Base-by-base conservation (phyloP, 2,888 invertebrate genomes). In the Gnatocerus cornutus region DNA sequence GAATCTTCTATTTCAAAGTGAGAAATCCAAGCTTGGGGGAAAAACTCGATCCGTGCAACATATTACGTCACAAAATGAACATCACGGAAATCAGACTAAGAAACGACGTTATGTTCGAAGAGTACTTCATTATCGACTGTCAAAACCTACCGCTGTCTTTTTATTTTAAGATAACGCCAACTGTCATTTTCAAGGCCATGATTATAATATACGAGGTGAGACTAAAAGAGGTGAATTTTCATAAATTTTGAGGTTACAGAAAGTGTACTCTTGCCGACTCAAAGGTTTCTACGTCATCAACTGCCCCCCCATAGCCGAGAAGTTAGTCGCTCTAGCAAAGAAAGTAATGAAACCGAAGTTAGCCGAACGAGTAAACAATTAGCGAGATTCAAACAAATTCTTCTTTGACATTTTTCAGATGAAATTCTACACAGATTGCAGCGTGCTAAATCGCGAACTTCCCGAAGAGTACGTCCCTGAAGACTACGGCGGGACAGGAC, bases 291-390 rank as follows among this genome's bases (percentile, higher is more conserved):
- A 43, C 12, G 13, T 43, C 6, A 12, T 43, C 12, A 43, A 43
- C 12, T 10, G 3, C 3, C 43, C 12, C 0, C 12, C 43, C 7
- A 10, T 43, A 7, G 43, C 10, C 7, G 13, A 43, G 12, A 13
- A 10, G 7, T 3, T 43, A 12, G 7, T 43, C 10, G 43, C 43
- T 7, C 3, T 43, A 7, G 43, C 7, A 7, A 43, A 43, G 7
- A 43, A 43, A 10, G 10, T 43, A 12, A 10, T 43, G 7, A 43
- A 43, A 43, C 43, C 43, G 6, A 43, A 43, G 12, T 2, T 43
- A 7, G 9, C 12, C 10, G 43, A 43, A 43, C 4, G 43, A 12
- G 43, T 43, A 10, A 43, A 12, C 6, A n/a, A 37, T 2, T 37
- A n/a, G 9, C 8, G n/a, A 7, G 6, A 37, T n/a, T n/a, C n/a